These are phyloP conservation scores for Mongoloraphidia duomilia DNA, from an alignment of 2,888 invertebrate genomes.

Conservation along the genomic window DNA sequence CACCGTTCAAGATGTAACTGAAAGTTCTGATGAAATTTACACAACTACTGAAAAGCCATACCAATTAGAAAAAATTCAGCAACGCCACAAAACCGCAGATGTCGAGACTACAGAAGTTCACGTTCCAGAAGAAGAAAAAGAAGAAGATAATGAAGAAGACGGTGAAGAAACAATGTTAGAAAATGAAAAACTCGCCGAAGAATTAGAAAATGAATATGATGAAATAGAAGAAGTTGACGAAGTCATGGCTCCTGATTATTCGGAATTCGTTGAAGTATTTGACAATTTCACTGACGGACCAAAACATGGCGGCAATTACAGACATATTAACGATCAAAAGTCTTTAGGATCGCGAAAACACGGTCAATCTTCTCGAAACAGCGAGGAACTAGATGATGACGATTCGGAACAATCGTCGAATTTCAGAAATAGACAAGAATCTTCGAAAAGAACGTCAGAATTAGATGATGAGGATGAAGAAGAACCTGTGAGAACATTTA, in stretches of 20 bases:
- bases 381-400: too few relatives aligned
- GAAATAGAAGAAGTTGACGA: background rate
- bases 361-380: too few relatives aligned
- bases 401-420: too few relatives aligned
- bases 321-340: constrained; percentile 4
- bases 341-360: background rate
- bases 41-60: background rate
- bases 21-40: background rate
- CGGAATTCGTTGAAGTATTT: constrained; percentile 4
- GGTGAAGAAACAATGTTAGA: background rate
- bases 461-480: background rate
- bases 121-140: background rate
- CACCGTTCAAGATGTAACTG: background rate
- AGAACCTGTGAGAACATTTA: background rate
- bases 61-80: background rate
- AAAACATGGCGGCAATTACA: constrained; percentile 16
- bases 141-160: background rate
- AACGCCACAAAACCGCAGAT: background rate
- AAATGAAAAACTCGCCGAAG: background rate
- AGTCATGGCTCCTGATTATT: background rate
- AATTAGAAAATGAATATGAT: background rate
- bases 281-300: constrained; percentile 10
- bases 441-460: background rate
- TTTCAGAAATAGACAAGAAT: too few relatives aligned
- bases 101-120: background rate